A percentile compares a stretch with the other conserved stretches of the same genome.
Evolutionary conservation across 2,113 vertebrate species (phyloP).

Genomic region (Dipodomys ordii): DNA sequence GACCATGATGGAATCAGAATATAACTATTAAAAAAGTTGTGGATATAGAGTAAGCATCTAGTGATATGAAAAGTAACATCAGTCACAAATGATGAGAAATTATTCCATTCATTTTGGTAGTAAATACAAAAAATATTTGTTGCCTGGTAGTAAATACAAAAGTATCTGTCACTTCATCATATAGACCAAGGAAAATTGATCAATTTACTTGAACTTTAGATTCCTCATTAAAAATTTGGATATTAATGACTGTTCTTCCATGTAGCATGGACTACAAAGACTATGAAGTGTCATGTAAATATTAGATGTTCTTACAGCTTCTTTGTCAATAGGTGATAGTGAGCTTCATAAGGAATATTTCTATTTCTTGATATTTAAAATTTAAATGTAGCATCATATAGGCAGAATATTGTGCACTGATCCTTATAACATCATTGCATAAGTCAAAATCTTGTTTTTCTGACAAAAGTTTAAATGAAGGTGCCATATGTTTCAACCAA

Average conservation of each 20-base stretch:
- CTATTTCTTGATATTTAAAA: slow-evolving; percentile 16
- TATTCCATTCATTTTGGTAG: slow-evolving; percentile 30
- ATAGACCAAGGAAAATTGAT: slow-evolving; percentile 21
- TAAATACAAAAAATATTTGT: neutral
- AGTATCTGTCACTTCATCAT: slow-evolving; percentile 46
- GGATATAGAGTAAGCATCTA: slow-evolving; percentile 10
- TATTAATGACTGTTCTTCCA: slow-evolving; percentile 23
- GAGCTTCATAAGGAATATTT: neutral
- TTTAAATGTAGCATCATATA: neutral
- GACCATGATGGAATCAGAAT: slow-evolving; percentile 38
- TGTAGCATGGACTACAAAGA: slow-evolving; percentile 17
- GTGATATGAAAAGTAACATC: slow-evolving; percentile 55
- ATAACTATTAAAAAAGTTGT: slow-evolving; percentile 30
- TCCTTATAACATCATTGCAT: neutral
- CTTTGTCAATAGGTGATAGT: slow-evolving; percentile 3
- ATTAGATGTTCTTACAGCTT: neutral
- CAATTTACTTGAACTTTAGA: slow-evolving; percentile 5
- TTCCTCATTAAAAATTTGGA: slow-evolving; percentile 33
- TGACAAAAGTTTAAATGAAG: neutral
- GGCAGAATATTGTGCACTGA: slow-evolving; percentile 9
- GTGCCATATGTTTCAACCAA: neutral
- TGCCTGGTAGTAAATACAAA: neutral
- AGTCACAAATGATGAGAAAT: slow-evolving; percentile 29
- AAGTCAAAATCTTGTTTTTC: slow-evolving; percentile 14
- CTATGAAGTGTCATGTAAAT: neutral